These are phyloP conservation scores for Stratiomys singularior DNA, from an alignment of 2,888 invertebrate species.

Conservation along the genomic window DNA sequence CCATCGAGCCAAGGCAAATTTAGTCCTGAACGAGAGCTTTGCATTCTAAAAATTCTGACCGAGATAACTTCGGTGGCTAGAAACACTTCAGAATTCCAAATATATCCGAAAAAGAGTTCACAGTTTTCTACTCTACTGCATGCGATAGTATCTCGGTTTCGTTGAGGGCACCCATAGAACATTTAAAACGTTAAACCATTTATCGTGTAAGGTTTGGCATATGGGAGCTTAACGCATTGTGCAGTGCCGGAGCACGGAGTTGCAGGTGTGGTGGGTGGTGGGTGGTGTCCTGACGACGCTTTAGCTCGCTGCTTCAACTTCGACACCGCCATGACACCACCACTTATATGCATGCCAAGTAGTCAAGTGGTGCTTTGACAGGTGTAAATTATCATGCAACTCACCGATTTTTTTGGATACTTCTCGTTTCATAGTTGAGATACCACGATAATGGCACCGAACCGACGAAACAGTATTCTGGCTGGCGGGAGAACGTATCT, in stretches of 20 bases:
- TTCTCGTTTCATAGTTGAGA: slow-evolving; percentile 45
- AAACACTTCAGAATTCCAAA: slow-evolving; percentile 28
- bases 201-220: slow-evolving; percentile 21
- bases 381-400: slow-evolving; percentile 45
- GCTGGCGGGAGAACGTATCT: neutral
- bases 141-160: slow-evolving; percentile 21
- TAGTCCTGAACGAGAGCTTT: neutral
- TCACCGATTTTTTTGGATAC: slow-evolving; percentile 36
- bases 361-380: slow-evolving; percentile 45
- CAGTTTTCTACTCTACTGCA: slow-evolving; percentile 39
- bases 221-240: slow-evolving; percentile 17
- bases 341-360: slow-evolving; percentile 43
- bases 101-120: slow-evolving; percentile 30
- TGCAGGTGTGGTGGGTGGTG: neutral
- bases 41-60: slow-evolving; percentile 11
- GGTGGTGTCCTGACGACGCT: neutral
- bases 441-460: slow-evolving; percentile 42
- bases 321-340: slow-evolving; percentile 22
- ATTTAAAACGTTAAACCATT: slow-evolving; percentile 32
- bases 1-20: neutral
- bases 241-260: neutral
- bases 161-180: slow-evolving; percentile 17
- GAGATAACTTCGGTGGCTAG: slow-evolving; percentile 1
- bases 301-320: slow-evolving; percentile 21
- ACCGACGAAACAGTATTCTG: slow-evolving; percentile 9